Percentiles rank a stretch among this genome's conserved stretches.
Evolutionary conservation across 2,797 vertebrate species (phyloP).

Genomic region (Simalia tracyae): DNA sequence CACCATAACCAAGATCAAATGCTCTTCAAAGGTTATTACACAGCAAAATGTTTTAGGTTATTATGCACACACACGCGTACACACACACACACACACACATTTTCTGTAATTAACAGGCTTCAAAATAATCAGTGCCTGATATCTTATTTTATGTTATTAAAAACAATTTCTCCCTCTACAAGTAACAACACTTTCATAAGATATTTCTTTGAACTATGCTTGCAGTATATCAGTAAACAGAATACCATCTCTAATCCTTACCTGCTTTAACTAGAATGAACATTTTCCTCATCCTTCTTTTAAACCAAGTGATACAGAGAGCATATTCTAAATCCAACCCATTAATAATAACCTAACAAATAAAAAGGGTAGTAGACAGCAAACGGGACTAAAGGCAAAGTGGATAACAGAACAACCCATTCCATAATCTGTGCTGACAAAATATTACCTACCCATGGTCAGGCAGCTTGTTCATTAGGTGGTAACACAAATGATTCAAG

Average conservation of each 20-base stretch:
- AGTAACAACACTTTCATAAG: neutral
- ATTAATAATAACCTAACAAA: neutral
- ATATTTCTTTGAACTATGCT: neutral
- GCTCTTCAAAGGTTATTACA: neutral
- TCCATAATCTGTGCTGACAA: neutral
- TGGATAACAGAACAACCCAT: neutral
- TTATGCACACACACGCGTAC: neutral
- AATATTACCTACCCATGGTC: neutral
- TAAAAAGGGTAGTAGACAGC: neutral
- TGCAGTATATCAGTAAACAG: neutral
- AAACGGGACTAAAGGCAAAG: neutral
- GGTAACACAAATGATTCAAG: neutral
- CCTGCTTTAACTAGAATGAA: neutral
- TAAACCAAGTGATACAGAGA: neutral
- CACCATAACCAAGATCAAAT: neutral
- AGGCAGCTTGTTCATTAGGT: neutral
- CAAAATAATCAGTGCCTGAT: neutral
- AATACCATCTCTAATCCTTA: neutral
- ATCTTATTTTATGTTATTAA: neutral
- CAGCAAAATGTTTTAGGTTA: neutral
- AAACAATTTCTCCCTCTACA: neutral
- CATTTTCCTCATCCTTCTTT: neutral
- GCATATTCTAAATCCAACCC: neutral
- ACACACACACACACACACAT: neutral
- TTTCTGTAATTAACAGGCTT: neutral